Base-by-base conservation (phyloP, 2,888 invertebrate species). In the Miltochrista miniata region DNA sequence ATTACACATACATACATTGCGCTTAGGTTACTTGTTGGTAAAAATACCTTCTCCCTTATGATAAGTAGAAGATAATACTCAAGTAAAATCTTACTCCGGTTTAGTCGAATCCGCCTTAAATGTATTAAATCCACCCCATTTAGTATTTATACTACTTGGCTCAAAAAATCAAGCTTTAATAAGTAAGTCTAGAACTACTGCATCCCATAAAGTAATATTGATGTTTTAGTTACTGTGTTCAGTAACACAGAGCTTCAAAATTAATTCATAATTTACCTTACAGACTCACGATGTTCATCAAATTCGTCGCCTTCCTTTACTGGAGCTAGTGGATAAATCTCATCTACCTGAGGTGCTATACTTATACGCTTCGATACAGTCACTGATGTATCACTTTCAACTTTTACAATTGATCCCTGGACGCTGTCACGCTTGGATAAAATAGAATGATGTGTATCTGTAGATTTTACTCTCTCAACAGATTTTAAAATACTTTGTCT, bases 251-350 rank as follows among this genome's bases (percentile, higher is more conserved):
- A 14, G 18, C 2, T 39, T 39, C 13, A 39, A 8, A 2, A 13
- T n/a, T n/a, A n/a, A n/a, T n/a, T n/a, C n/a, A n/a, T 30, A 13
- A 24, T 24, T 7, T 48, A 82, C 83, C 79, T 79, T 33, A 71
- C 45, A 7, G 80, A 80, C 0, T 66, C 72, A 5, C 76, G 59
- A 15, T n/a, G 35, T 9, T 7, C 12, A 7, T 24, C 24, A 11
- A 24, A 24, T 10, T 35, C 12, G 7, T 13, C 1, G 13, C 24
- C 24, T 44, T 44, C 44, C 35, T 44, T 10, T 3, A 35, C 29
- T 35, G 24, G 35, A 0, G 9, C 24, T 29, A 44, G 35, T 13
- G 44, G 35, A 29, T 7, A 7, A 24, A 14, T 13, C 7, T 41
- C 41, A 2, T 41, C 15, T 33, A n/a, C 31, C 15, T 41, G 14